Conservation (phyloP, 2,797 vertebrate species). For the Phaenicophaeus curvirostris region DNA sequence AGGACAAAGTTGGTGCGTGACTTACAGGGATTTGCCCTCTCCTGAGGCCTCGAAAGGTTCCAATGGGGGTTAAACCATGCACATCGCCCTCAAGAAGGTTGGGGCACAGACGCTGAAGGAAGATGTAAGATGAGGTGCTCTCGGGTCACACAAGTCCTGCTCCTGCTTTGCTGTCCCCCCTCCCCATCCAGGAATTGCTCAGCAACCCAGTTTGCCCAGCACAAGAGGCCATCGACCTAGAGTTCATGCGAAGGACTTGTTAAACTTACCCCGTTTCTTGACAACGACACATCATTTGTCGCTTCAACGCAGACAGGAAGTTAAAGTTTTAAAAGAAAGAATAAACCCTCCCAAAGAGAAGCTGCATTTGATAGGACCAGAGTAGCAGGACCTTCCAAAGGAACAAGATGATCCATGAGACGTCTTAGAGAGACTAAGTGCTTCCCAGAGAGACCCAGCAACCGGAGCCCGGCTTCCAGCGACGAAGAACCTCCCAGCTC, state of each 20-base stretch:
- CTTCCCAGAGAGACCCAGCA: rapidly evolving
- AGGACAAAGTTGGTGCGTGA: neutral
- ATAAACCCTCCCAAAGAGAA: neutral
- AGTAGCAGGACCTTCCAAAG: neutral
- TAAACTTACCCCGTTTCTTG: neutral
- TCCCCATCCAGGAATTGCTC: rapidly evolving
- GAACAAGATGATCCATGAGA: rapidly evolving
- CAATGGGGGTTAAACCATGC: rapidly evolving
- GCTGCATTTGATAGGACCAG: rapidly evolving
- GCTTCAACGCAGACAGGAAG: neutral
- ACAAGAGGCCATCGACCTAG: rapidly evolving
- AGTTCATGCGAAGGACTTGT: rapidly evolving
- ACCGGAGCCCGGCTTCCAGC: neutral
- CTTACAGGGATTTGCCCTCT: no score
- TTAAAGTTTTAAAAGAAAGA: rapidly evolving
- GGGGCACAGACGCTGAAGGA: rapidly evolving
- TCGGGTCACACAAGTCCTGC: rapidly evolving
- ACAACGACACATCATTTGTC: rapidly evolving
- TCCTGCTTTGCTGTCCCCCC: rapidly evolving
- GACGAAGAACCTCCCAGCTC: neutral
- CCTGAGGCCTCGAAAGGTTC: neutral
- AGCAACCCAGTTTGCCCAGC: rapidly evolving
- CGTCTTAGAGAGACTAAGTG: rapidly evolving
- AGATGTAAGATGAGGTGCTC: no score
- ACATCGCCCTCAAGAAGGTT: rapidly evolving